A percentile compares a stretch with the other conserved stretches of the same genome.
Evolutionary conservation across 2,888 invertebrate species (phyloP).

Genomic region (Tromatobia lineatoria): DNA sequence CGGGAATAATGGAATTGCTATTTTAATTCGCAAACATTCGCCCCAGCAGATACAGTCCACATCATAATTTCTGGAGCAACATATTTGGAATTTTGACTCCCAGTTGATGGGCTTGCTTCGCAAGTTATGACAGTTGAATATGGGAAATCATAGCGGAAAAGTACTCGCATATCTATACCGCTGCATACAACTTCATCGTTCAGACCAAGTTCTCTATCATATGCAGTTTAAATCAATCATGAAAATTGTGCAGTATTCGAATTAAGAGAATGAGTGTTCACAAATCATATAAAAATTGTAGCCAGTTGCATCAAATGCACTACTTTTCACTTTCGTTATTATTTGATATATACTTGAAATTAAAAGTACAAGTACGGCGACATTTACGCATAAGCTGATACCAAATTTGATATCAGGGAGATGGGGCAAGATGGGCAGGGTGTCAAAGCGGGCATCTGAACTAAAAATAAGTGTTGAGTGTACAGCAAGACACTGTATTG

Average conservation of each 20-base stretch:
- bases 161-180: neutral
- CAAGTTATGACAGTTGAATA: neutral
- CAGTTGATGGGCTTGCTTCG: neutral
- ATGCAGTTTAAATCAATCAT: neutral
- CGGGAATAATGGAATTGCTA: slow-evolving; percentile 78
- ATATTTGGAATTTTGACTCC: slow-evolving; percentile 58
- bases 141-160: neutral
- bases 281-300: too few relatives aligned
- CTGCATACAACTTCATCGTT: neutral
- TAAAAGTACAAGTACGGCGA: too few relatives aligned
- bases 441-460: too few relatives aligned
- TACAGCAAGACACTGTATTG: too few relatives aligned
- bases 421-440: too few relatives aligned
- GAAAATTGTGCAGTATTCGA: neutral
- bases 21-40: slow-evolving; percentile 76
- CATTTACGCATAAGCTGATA: too few relatives aligned
- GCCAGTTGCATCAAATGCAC: too few relatives aligned
- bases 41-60: slow-evolving; percentile 69
- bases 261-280: too few relatives aligned
- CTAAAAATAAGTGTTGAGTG: too few relatives aligned
- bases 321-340: too few relatives aligned
- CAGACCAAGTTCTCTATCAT: neutral
- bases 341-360: too few relatives aligned
- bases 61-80: slow-evolving; percentile 74
- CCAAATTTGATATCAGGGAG: too few relatives aligned